These are phyloP conservation scores for Prionace glauca DNA, from an alignment of 2,797 vertebrate genomes.

Conservation along the genomic window DNA sequence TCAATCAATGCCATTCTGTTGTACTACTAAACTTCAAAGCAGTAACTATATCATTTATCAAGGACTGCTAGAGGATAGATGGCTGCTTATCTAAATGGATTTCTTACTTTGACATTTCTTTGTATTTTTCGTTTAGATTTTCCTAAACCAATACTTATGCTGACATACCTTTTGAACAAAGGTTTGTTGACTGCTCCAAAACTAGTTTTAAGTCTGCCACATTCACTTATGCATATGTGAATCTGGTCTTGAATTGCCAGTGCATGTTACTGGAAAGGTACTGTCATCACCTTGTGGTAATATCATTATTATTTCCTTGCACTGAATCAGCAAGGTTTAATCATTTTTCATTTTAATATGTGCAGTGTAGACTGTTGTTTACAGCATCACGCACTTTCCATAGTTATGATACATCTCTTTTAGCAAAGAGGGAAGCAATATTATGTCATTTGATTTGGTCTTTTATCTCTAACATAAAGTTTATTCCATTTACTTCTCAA, in stretches of 20 bases:
- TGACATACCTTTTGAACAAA: background rate
- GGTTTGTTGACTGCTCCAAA: background rate
- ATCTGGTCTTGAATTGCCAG: background rate
- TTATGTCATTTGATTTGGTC: background rate
- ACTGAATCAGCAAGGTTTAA: background rate
- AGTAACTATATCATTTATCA: conserved; percentile 37
- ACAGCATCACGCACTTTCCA: background rate
- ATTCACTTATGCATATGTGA: background rate
- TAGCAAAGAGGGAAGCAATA: background rate
- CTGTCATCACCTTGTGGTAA: too few relatives aligned
- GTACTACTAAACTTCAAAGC: conserved; percentile 25
- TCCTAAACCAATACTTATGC: background rate
- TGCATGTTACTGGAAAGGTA: background rate
- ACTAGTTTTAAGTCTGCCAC: background rate
- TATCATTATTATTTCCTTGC: background rate
- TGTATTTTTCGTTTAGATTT: background rate
- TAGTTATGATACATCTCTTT: background rate
- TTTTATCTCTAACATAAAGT: background rate
- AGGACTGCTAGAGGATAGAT: conserved; percentile 26
- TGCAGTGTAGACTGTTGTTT: background rate
- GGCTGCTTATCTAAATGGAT: conserved; percentile 26
- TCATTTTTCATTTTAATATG: background rate
- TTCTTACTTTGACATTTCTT: conserved; percentile 22
- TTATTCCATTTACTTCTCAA: background rate
- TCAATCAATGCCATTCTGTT: conserved; percentile 34